These are phyloP conservation scores for Enteromius treurensis DNA, from an alignment of 2,797 vertebrate species.

Conservation along the genomic window DNA sequence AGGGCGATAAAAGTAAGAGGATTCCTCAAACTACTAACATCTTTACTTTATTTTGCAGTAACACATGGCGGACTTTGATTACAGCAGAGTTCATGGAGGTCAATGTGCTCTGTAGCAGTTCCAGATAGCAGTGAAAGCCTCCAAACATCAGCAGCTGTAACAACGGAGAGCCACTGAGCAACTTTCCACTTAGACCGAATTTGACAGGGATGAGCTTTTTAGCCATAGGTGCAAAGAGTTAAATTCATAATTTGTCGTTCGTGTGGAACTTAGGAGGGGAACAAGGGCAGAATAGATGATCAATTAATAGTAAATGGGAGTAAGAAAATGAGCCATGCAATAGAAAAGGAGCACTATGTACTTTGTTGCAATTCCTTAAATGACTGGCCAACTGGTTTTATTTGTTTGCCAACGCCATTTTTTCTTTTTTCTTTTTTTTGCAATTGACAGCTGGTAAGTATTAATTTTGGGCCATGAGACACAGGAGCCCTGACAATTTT, in stretches of 20 bases:
- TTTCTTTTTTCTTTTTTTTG: not conserved
- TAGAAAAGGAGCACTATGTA: not conserved
- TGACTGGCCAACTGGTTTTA: not conserved
- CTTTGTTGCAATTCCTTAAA: not conserved
- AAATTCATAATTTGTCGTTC: not conserved
- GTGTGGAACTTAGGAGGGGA: not conserved
- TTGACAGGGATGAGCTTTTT: not conserved
- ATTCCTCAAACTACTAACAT: not conserved
- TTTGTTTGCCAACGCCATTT: not conserved
- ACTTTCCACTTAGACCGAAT: slow-evolving; percentile 57
- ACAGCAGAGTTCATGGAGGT: slow-evolving; percentile 1
- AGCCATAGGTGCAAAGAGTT: not conserved
- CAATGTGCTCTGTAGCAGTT: slow-evolving; percentile 18
- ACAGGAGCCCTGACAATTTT: not conserved
- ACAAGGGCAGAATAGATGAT: not conserved
- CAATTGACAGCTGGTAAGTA: not conserved
- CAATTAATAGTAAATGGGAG: not conserved
- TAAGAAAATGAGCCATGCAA: not conserved
- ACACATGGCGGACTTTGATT: slow-evolving; percentile 24
- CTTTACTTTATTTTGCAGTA: slow-evolving; percentile 31
- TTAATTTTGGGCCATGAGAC: not conserved
- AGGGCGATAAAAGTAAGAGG: slow-evolving; percentile 11
- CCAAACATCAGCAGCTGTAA: slow-evolving; percentile 42
- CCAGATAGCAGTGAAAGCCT: slow-evolving; percentile 41
- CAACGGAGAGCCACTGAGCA: not conserved